Base-by-base conservation (phyloP, 2,797 vertebrate genomes). In the Hippoglossus hippoglossus region DNA sequence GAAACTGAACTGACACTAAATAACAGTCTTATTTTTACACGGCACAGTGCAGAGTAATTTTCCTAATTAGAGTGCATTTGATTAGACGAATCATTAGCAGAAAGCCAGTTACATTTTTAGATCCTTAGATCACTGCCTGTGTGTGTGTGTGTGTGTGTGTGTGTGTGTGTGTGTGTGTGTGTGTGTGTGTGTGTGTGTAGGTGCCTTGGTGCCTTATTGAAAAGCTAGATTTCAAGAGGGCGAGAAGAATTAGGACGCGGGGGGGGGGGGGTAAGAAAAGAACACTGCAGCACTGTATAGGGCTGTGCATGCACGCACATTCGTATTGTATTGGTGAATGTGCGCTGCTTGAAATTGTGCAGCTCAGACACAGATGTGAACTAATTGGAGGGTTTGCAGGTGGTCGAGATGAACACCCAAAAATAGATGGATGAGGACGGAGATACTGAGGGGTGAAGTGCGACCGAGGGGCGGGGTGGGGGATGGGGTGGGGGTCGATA, bases 301-400 rank as follows among this genome's bases (percentile, higher is more conserved):
- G 25, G 51, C 60, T 52, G 39, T 31, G 60, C 34, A 26, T 8
- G 54, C 59, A n/a, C 59, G 71, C 74, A 67, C 63, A 71, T 75
- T 75, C 72, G 71, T 73, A 74, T 80, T 79, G 83, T 83, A 55
- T 46, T 64, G 62, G 80, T 79, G 85, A 84, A 88, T 80, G 74
- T 47, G 66, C 16, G 55, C 28, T 68, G 84, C 87, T 81, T 73
- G 67, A 88, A 84, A 77, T 74, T 58, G 82, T 66, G 83, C 59
- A n/a, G 63, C 79, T 86, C 70, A 85, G 88, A 94, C 92, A 91
- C 94, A 94, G 94, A 95, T 95, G 94, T 92, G 90, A 89, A 89
- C 84, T 94, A 95, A 94, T 94, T 93, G 93, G 92, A 92, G 92
- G 91, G 92, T 93, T 93, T 91, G 94, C 94, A 95, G 94, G 94